Evolutionary conservation across 2,797 vertebrate genomes (phyloP).

Genomic region (Anas bahamensis): DNA sequence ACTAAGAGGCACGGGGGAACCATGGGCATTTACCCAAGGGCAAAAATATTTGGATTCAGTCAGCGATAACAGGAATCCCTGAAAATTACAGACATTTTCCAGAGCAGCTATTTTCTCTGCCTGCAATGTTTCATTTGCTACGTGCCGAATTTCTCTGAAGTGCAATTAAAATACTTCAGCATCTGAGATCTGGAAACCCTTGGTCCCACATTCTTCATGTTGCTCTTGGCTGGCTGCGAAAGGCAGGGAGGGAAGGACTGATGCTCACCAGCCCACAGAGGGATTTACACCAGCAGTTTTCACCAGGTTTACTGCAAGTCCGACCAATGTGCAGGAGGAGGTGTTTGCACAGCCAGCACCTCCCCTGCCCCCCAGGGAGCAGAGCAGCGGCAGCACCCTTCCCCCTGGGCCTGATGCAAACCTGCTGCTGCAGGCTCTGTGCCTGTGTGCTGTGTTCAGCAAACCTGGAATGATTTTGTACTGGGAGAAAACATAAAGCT

Average conservation of each 20-base stretch:
- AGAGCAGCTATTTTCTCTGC: slow-evolving; percentile 31
- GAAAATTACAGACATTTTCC: slow-evolving; percentile 38
- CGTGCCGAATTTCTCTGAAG: slow-evolving; percentile 41
- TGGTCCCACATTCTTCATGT: background rate
- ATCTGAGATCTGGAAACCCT: slow-evolving; percentile 34
- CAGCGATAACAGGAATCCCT: slow-evolving; percentile 5
- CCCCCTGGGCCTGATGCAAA: background rate
- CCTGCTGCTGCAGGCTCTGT: background rate
- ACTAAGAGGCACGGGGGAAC: background rate
- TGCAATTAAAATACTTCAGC: slow-evolving; percentile 37
- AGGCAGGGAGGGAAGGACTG: background rate
- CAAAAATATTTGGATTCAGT: slow-evolving; percentile 1
- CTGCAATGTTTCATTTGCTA: background rate
- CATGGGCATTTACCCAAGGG: background rate
- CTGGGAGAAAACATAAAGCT: background rate
- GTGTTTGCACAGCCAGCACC: background rate
- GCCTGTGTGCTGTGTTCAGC: background rate
- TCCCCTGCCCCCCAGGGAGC: background rate
- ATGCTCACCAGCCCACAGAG: background rate
- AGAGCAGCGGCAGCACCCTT: background rate
- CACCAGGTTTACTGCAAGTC: background rate
- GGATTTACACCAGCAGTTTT: background rate
- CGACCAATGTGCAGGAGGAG: background rate
- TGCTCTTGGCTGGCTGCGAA: background rate
- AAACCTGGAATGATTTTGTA: background rate